These are phyloP conservation scores for Adoxophyes honmai DNA, from an alignment of 1,140 invertebrate species.

Conservation along the genomic window DNA sequence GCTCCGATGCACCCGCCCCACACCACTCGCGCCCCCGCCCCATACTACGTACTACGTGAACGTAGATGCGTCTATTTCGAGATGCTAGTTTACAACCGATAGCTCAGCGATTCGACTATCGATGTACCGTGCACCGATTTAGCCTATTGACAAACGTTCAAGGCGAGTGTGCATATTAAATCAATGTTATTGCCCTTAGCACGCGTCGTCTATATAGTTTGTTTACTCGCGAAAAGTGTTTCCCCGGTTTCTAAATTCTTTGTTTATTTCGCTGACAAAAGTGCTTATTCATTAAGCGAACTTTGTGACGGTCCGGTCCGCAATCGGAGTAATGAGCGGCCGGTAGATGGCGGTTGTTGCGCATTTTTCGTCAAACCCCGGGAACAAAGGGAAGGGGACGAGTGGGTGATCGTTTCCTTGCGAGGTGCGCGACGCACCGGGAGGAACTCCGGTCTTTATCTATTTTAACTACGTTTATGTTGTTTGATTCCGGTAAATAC, in stretches of 20 bases:
- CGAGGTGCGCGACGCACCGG: conserved; percentile 11
- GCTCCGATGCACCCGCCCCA: conserved; percentile 9
- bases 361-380: conserved; percentile 21
- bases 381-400: conserved; percentile 24
- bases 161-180: no score
- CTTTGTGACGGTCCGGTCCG: not conserved
- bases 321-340: conserved; percentile 2
- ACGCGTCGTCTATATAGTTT: not conserved
- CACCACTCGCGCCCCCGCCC: conserved; percentile 29
- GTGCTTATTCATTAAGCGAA: no score
- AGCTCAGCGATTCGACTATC: conserved; percentile 28
- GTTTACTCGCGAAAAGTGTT: no score
- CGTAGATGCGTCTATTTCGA: conserved; percentile 35
- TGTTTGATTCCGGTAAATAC: no score
- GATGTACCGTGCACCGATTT: conserved; percentile 32
- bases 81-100: conserved; percentile 37
- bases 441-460: not conserved
- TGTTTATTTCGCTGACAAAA: no score
- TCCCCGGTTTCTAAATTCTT: no score
- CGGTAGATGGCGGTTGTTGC: conserved; percentile 18
- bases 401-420: conserved; percentile 18
- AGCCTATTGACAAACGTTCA: conserved; percentile 22
- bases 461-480: not conserved
- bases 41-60: conserved; percentile 34
- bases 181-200: not conserved